Evolutionary conservation across 2,888 invertebrate genomes (phyloP), one percentile per base, ranked within the genome.

Genomic region (Apamea epomidion): DNA sequence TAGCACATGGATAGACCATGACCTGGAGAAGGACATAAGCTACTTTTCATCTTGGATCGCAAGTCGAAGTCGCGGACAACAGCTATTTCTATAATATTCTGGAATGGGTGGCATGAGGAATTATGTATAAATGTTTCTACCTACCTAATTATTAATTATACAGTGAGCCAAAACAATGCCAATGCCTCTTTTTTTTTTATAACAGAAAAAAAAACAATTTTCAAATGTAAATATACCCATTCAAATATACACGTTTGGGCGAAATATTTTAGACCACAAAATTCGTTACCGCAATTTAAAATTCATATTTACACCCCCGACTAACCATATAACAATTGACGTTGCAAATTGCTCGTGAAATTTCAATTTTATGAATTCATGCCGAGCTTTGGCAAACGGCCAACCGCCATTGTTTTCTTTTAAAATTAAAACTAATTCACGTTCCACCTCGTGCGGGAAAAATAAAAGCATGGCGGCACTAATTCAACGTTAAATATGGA

Each of bases 381-480:
- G 76, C 83, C 75, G 51, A 68, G 85, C 29, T 82, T 85, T 91
- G 91, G 92, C 90, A 80, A 64, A 73, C 79, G 37, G 83, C 90
- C 92, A 92, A 76, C 72, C 70, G 81, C 88, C 69, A 90, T 90
- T 90, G 90, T 92, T 91, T 92, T 88, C 89, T 83, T 90, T 89
- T 83, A 82, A 88, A 90, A 87, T 91, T 88, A 86, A 87, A 87
- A 87, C 89, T 87, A 87, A 89, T 87, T 87, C 85, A 48, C 48
- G 79, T 82, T 81, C 70, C 76, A 81, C 74, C 74, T 62, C 69
- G 48, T 48, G 48, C 51, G 74, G 70, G 71, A 65, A 83, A 89
- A 88, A 87, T 81, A 80, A 54, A 60, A 72, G 51, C 81, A 74
- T 68, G 70, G 78, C 79, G 29, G 74, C 70, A 77, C 58, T 84